phyloP scores from a whole-genome alignment of 2,113 vertebrate species.

The Oplegnathus fasciatus region DNA sequence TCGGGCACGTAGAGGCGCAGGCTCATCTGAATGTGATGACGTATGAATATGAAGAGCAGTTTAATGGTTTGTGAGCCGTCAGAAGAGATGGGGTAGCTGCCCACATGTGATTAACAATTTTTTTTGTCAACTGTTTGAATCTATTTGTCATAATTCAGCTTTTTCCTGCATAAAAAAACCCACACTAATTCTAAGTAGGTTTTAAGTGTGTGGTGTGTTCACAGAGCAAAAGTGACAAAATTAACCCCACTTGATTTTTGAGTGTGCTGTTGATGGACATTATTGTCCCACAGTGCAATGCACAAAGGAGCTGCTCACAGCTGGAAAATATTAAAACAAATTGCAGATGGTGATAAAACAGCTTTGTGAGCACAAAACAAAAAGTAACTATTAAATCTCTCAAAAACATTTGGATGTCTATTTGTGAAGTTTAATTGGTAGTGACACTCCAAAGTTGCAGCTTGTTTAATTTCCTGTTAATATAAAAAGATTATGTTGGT shows the following conservation, averaged over 20 bases:
- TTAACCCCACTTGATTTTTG: background rate
- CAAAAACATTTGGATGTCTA: background rate
- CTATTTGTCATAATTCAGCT: too few species aligned
- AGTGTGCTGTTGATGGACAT: background rate
- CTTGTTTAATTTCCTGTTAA: background rate
- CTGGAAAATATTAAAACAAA: slow-evolving; percentile 26
- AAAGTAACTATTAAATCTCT: background rate
- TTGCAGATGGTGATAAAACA: slow-evolving; percentile 22
- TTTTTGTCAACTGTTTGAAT: background rate
- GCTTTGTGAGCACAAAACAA: slow-evolving; percentile 1
- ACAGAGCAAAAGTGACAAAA: background rate
- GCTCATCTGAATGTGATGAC: slow-evolving; percentile 14
- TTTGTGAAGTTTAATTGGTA: slow-evolving; percentile 5
- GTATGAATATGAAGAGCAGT: background rate
- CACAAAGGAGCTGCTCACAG: slow-evolving; percentile 8
- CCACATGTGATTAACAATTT: too few species aligned
- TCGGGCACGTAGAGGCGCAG: background rate
- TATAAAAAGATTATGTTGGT: background rate
- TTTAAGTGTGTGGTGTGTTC: background rate
- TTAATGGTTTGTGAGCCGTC: background rate
- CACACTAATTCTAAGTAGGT: background rate
- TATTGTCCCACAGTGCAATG: slow-evolving; percentile 13
- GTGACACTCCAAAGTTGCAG: background rate
- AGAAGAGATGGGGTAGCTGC: background rate
- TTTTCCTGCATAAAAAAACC: background rate